Base-by-base conservation (phyloP, 1,140 invertebrate genomes). In the Pogonomyrmex californicus region DNA sequence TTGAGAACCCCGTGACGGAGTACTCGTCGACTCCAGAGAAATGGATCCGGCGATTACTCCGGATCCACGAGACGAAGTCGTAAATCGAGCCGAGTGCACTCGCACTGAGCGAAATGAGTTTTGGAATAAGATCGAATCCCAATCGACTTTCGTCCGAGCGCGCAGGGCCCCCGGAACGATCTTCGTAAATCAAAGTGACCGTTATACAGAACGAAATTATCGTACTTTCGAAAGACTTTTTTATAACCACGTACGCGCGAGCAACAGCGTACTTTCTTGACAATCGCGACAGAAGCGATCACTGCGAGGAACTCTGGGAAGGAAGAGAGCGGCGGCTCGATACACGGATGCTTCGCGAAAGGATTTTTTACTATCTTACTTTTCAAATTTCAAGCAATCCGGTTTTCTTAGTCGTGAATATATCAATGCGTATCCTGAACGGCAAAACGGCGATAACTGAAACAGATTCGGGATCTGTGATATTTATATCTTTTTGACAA, bases 11-110 rank as follows among this genome's bases (percentile, higher is more conserved):
- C 30, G 82, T 85, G 83, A 86, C 75, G 85, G 63, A 86, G 75
- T 71, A 87, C 68, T 87, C 86, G 86, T 51, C 68, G 78, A 87
- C 36, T 87, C 78, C 47, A 58, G 86, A 87, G 78, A 87, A 87
- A 87, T 83, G 86, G 86, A 83, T 85, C 70, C 66, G 56, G 41
- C 79, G 86, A 87, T 87, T 87, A 87, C 79, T 83, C 3, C 38
- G 68, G 79, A 87, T 87, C 44, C 68, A 83, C 68, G 38, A 47
- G 66, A 82, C 66, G 79, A 44, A 85, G 66, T 75, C 86, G 86
- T 87, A 87, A 87, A 87, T 87, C 70, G 63, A 54, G 12, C n/a
- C 38, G 36, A 51, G 66, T 49, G 33, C 47, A 23, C 49, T 23
- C 41, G 49, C n/a, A n/a, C 33, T 49, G 56, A 66, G 66, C 66